Conservation (phyloP, 2,797 vertebrate genomes). For the Enteromius radiatus region DNA sequence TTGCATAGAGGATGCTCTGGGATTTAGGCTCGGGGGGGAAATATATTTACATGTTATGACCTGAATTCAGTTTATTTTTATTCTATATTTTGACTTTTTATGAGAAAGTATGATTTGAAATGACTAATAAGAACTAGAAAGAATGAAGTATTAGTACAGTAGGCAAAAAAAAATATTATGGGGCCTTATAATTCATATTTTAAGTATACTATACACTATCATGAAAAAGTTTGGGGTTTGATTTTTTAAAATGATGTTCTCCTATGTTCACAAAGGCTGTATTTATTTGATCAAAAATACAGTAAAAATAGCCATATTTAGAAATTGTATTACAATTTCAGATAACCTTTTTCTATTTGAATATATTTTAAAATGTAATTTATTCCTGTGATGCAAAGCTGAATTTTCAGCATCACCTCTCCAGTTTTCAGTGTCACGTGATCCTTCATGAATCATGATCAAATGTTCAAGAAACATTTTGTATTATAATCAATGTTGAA, state of each 20-base stretch:
- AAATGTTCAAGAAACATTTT: neutral
- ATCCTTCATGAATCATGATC: neutral
- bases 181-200: neutral
- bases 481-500: neutral
- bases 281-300: neutral
- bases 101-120: conserved; percentile 2
- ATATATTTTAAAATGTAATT: neutral
- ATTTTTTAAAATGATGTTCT: neutral
- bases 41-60: conserved; percentile 12
- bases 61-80: conserved; percentile 10
- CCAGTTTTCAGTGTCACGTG: neutral
- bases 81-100: conserved; percentile 15
- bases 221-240: neutral
- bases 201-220: no score
- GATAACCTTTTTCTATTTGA: neutral
- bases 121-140: neutral
- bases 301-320: neutral
- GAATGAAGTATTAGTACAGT: neutral
- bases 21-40: neutral
- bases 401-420: neutral
- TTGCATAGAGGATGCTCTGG: conserved; percentile 6
- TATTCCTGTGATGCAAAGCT: neutral
- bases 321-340: neutral
- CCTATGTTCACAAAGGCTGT: neutral
- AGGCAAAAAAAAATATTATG: neutral